These are phyloP conservation scores for Pecten maximus DNA, from an alignment of 2,888 invertebrate species.

Conservation along the genomic window DNA sequence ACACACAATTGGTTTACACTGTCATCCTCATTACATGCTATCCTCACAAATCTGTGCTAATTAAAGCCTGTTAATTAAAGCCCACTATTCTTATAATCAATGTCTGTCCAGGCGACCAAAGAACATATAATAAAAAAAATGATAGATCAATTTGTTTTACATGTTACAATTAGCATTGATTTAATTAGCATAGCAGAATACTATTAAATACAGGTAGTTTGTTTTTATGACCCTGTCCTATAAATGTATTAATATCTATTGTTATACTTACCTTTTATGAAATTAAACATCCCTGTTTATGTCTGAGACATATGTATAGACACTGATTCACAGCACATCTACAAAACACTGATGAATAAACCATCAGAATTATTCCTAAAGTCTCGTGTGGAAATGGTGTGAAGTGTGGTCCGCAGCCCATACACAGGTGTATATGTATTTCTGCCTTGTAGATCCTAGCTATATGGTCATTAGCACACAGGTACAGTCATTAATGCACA, in stretches of 20 bases:
- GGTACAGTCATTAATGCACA: constrained; percentile 29
- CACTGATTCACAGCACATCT: no score
- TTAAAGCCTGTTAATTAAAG: no score
- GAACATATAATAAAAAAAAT: neutral
- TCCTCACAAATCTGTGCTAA: neutral
- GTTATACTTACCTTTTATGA: neutral
- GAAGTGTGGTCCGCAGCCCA: neutral
- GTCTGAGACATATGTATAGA: neutral
- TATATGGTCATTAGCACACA: neutral
- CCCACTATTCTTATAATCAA: neutral
- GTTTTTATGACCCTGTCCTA: neutral
- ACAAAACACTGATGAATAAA: neutral
- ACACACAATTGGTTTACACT: no score
- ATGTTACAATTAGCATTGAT: neutral
- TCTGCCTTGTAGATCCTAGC: neutral
- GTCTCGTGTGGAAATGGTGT: neutral
- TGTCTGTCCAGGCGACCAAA: neutral
- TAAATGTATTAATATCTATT: neutral
- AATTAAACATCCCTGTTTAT: neutral
- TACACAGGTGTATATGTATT: neutral
- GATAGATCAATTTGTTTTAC: neutral
- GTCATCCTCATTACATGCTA: neutral
- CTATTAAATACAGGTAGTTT: neutral
- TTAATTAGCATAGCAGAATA: neutral
- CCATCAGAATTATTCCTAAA: neutral